Percentiles rank a stretch among this genome's conserved stretches.
These are phyloP conservation scores for Falco novaeseelandiae DNA, from an alignment of 2,797 vertebrate species.

Conservation along the genomic window DNA sequence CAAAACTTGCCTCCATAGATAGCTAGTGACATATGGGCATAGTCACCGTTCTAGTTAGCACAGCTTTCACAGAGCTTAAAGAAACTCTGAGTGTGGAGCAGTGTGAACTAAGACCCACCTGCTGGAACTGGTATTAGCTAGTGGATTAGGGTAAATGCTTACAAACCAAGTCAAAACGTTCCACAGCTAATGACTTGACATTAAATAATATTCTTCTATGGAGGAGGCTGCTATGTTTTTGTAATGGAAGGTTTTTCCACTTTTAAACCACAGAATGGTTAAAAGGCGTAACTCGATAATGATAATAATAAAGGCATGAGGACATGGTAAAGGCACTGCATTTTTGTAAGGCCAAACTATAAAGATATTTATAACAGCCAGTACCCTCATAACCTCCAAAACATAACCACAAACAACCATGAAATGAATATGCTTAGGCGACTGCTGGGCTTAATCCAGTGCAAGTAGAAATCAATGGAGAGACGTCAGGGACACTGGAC, in stretches of 20 bases:
- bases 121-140: neutral
- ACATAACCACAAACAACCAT: neutral
- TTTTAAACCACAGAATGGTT: neutral
- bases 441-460: slow-evolving; percentile 35
- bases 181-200: neutral
- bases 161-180: neutral
- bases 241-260: neutral
- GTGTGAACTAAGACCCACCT: neutral
- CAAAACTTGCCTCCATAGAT: neutral
- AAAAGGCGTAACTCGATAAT: neutral
- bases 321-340: neutral
- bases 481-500: neutral
- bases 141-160: neutral
- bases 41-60: neutral
- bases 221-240: neutral
- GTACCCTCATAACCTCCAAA: slow-evolving; percentile 10
- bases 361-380: slow-evolving; percentile 28
- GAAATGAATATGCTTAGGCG: slow-evolving; percentile 30
- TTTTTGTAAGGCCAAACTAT: slow-evolving; percentile 21
- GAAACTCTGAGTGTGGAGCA: neutral
- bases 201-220: neutral
- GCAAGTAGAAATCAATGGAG: slow-evolving; percentile 4
- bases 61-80: neutral
- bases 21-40: neutral
- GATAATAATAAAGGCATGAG: neutral